These are phyloP conservation scores for Heliconius erato DNA, from an alignment of 2,888 invertebrate species.

Conservation along the genomic window DNA sequence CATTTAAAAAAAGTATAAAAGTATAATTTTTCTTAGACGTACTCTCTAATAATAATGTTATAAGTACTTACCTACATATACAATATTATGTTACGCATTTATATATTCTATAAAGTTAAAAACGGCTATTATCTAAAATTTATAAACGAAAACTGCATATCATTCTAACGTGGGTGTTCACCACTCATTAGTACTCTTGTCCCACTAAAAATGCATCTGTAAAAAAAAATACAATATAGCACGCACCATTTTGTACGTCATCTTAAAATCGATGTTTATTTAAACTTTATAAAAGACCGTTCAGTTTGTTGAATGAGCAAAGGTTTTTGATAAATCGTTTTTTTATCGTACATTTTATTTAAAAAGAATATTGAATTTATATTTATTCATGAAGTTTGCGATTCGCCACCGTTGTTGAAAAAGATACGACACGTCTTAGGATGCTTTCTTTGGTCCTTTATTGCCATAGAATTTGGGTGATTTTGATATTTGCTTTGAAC, in stretches of 20 bases:
- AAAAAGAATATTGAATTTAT: conserved; percentile 82
- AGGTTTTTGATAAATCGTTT: conserved; percentile 83
- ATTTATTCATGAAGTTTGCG: conserved; percentile 83
- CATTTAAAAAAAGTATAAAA: too few relatives aligned
- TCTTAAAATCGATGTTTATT: conserved; percentile 83
- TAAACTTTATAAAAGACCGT: conserved; percentile 81
- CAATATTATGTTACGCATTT: too few relatives aligned
- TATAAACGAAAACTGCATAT: conserved; percentile 65
- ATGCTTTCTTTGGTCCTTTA: conserved; percentile 52
- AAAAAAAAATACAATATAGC: conserved; percentile 68
- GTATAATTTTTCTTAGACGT: too few relatives aligned
- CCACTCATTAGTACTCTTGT: conserved; percentile 82
- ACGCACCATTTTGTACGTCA: conserved; percentile 79
- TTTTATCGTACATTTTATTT: conserved; percentile 82
- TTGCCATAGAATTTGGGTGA: conserved; percentile 24
- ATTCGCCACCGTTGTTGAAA: conserved; percentile 84
- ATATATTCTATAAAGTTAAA: not conserved
- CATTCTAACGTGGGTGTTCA: conserved; percentile 81
- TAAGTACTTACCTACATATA: too few relatives aligned
- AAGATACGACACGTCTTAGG: conserved; percentile 73
- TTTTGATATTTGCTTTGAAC: conserved; percentile 57
- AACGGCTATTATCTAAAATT: not conserved
- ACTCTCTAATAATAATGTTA: too few relatives aligned
- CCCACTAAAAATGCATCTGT: conserved; percentile 64
- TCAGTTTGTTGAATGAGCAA: conserved; percentile 71